A percentile compares a stretch with the other conserved stretches of the same genome.
phyloP scores from a whole-genome alignment of 2,888 invertebrate species.

The Chrysolina americana region DNA sequence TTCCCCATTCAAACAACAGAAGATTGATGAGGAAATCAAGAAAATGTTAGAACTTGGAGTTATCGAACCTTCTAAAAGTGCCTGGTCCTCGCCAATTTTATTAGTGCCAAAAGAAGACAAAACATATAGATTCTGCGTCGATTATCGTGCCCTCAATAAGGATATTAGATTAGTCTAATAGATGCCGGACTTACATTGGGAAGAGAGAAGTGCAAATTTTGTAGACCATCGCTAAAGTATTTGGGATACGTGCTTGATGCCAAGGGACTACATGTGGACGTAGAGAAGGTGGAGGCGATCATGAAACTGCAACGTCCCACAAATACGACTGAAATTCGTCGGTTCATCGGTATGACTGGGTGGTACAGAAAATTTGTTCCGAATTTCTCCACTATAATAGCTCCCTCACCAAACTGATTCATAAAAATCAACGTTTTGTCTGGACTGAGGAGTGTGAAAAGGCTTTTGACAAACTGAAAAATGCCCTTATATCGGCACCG shows the following conservation, averaged over 20 bases:
- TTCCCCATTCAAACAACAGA: constrained; percentile 26
- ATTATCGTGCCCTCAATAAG: too few relatives aligned
- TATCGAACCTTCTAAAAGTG: constrained; percentile 52
- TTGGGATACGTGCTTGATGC: constrained; percentile 25
- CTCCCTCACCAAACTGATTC: too few relatives aligned
- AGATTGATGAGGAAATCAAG: constrained; percentile 41
- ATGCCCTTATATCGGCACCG: constrained; percentile 46
- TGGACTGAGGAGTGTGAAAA: too few relatives aligned
- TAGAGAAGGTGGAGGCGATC: constrained; percentile 24
- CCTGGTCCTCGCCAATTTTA: constrained; percentile 55
- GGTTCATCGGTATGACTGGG: constrained; percentile 42
- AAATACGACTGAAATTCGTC: constrained; percentile 31
- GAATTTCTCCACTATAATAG: too few relatives aligned
- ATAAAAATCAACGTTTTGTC: too few relatives aligned
- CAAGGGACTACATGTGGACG: constrained; percentile 15
- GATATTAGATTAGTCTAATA: constrained; percentile 20
- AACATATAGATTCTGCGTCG: too few relatives aligned
- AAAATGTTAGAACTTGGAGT: constrained; percentile 53
- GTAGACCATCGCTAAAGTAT: constrained; percentile 25
- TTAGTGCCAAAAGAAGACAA: not conserved
- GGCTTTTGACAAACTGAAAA: constrained; percentile 15
- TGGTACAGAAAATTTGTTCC: constrained; percentile 40
- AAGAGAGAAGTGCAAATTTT: constrained; percentile 19
- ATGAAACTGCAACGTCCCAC: not conserved
- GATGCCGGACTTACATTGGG: constrained; percentile 50